Conservation (phyloP, 2,113 vertebrate species). For the Tapirus terrestris region DNA sequence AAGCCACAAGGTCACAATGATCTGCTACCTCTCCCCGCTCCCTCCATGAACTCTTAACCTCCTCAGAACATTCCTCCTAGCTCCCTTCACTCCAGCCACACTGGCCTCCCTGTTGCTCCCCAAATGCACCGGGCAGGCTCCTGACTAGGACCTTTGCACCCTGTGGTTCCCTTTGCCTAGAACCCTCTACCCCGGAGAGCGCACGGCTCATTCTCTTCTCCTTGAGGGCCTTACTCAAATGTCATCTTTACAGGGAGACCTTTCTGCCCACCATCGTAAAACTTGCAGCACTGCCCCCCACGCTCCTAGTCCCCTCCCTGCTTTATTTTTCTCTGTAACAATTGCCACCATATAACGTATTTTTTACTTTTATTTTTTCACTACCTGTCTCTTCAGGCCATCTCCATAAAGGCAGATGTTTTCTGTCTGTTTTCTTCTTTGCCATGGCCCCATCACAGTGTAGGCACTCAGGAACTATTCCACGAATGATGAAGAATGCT, state of each 20-base stretch:
- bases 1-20: background rate
- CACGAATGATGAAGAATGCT: background rate
- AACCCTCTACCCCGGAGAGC: background rate
- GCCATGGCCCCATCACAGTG: background rate
- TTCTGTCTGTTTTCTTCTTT: background rate
- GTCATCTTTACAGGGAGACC: background rate
- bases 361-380: background rate
- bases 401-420: background rate
- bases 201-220: background rate
- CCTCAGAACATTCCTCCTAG: background rate
- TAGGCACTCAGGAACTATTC: background rate
- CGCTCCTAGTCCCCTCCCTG: background rate
- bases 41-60: background rate
- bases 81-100: background rate
- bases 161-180: background rate
- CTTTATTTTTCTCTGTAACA: background rate
- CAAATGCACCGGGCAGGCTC: background rate
- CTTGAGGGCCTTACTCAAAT: background rate
- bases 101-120: background rate
- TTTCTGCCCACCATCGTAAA: background rate
- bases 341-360: background rate
- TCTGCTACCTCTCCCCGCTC: background rate
- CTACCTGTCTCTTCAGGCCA: background rate
- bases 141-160: background rate
- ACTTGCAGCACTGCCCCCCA: background rate